These are phyloP conservation scores for Drepanosiphum platanoidis DNA, from an alignment of 2,888 invertebrate species.

Conservation along the genomic window DNA sequence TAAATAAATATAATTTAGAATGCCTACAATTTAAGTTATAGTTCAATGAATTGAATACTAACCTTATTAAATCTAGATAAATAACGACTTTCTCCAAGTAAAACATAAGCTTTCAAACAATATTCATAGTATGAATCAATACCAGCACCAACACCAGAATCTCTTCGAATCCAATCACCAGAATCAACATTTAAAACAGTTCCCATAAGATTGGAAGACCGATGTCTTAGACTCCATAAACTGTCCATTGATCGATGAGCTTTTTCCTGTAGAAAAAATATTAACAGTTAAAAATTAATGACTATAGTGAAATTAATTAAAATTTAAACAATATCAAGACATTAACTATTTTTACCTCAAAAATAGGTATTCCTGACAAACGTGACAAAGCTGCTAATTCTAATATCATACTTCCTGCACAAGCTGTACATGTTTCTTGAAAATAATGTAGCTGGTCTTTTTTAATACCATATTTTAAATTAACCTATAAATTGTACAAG, in stretches of 20 bases:
- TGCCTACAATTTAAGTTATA: background rate
- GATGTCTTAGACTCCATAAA: conserved; percentile 92
- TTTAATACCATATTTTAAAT: conserved; percentile 84
- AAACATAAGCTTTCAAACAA: conserved; percentile 94
- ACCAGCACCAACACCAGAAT: conserved; percentile 98
- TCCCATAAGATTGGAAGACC: conserved; percentile 93
- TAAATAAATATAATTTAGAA: background rate
- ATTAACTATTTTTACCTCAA: conserved; percentile 73
- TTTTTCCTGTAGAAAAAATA: conserved; percentile 73
- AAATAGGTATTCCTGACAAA: conserved; percentile 89
- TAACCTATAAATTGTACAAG: conserved; percentile 71
- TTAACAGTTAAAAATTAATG: background rate
- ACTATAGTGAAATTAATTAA: background rate
- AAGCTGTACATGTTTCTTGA: conserved; percentile 95
- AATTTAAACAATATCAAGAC: background rate
- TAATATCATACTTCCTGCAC: conserved; percentile 96
- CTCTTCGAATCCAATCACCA: conserved; percentile 96
- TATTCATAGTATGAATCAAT: conserved; percentile 99
- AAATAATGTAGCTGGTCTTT: conserved; percentile 78
- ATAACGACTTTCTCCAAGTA: conserved; percentile 93
- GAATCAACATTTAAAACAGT: conserved; percentile 97
- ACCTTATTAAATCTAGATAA: conserved; percentile 86
- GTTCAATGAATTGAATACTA: conserved; percentile 22
- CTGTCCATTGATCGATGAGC: conserved; percentile 97
- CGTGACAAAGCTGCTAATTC: conserved; percentile 97